Percentiles rank a stretch among this genome's conserved stretches.
Evolutionary conservation across 1,140 invertebrate genomes (phyloP).

Genomic region (Mercenaria mercenaria): DNA sequence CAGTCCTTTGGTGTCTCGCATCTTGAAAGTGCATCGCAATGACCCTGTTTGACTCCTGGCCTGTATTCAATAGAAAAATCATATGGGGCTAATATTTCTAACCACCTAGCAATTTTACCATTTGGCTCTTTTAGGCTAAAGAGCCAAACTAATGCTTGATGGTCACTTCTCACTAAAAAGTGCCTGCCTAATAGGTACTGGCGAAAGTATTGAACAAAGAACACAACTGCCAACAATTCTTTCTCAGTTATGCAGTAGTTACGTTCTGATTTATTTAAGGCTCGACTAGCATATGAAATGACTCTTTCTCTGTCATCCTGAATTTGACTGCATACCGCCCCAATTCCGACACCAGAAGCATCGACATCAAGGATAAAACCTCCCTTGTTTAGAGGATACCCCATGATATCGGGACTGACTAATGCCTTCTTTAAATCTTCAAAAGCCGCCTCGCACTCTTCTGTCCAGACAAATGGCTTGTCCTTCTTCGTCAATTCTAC

Average conservation of each 20-base stretch:
- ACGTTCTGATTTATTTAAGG: too few species aligned
- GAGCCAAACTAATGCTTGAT: constrained; percentile 70
- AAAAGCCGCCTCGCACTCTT: constrained; percentile 17
- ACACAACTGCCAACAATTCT: too few species aligned
- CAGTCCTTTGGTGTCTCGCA: constrained; percentile 7
- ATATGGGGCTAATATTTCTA: constrained; percentile 65
- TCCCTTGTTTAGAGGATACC: constrained; percentile 51
- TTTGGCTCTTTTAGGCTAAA: constrained; percentile 57
- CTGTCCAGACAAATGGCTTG: constrained; percentile 45
- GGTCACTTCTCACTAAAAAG: constrained; percentile 73
- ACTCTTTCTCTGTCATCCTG: constrained; percentile 68
- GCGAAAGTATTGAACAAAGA: constrained; percentile 64
- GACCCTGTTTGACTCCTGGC: constrained; percentile 50
- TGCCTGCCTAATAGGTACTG: constrained; percentile 69
- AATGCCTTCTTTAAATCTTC: neutral
- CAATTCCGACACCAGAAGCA: constrained; percentile 72
- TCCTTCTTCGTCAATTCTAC: constrained; percentile 48
- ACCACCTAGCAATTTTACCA: constrained; percentile 75
- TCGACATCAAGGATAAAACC: constrained; percentile 73
- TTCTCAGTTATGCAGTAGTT: too few species aligned
- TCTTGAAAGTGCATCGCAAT: constrained; percentile 68
- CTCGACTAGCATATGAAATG: constrained; percentile 68
- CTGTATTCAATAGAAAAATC: constrained; percentile 64
- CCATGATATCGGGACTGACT: neutral
- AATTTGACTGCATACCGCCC: constrained; percentile 76